A percentile compares a stretch with the other conserved stretches of the same genome.
Evolutionary conservation across 1,140 invertebrate genomes (phyloP).

Genomic region (Portunus trituberculatus): DNA sequence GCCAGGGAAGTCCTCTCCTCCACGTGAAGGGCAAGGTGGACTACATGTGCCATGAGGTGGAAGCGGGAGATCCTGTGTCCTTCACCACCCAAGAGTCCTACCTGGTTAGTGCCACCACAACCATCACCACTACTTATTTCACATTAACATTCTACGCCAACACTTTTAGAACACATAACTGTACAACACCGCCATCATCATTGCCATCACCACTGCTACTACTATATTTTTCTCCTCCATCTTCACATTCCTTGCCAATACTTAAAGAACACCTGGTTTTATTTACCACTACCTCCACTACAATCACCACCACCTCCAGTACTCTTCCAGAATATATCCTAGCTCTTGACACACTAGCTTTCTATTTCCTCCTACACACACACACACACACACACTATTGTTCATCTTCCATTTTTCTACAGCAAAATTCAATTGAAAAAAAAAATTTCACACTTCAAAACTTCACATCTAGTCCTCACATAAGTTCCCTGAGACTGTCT

Average conservation of each 20-base stretch:
- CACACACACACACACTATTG: background rate
- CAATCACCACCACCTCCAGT: no score
- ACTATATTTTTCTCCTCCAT: background rate
- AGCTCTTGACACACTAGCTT: background rate
- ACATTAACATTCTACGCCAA: background rate
- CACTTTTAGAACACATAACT: background rate
- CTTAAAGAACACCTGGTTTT: no score
- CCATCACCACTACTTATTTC: background rate
- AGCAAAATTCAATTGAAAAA: background rate
- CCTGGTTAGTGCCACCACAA: conserved; percentile 85
- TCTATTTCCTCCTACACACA: background rate
- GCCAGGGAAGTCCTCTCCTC: conserved; percentile 91
- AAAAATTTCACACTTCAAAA: background rate
- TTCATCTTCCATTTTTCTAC: background rate
- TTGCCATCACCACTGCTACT: background rate
- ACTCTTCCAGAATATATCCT: no score
- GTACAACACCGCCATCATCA: no score
- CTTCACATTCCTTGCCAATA: background rate
- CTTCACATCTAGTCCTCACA: no score
- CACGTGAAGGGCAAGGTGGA: conserved; percentile 92
- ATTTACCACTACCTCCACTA: no score
- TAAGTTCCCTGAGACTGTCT: no score
- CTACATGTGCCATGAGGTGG: conserved; percentile 93
- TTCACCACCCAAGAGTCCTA: conserved; percentile 95
- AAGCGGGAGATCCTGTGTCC: conserved; percentile 92